Conservation (phyloP, 2,888 invertebrate genomes). For the Andricus curvator region DNA sequence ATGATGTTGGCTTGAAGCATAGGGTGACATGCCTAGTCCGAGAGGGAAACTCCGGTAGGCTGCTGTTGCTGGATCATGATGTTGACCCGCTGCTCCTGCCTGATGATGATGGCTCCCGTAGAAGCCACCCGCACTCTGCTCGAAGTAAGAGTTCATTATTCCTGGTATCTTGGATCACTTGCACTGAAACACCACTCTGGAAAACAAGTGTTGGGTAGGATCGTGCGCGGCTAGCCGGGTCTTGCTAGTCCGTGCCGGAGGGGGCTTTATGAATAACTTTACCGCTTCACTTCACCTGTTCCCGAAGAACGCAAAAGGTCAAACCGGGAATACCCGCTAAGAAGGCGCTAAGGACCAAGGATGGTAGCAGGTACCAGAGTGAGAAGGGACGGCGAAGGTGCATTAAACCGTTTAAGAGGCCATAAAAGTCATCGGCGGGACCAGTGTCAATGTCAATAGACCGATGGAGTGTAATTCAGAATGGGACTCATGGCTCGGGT, state of each 20-base stretch:
- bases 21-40: conserved; percentile 91
- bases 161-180: conserved; percentile 72
- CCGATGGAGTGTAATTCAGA: conserved; percentile 65
- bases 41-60: conserved; percentile 92
- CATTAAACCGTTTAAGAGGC: conserved; percentile 63
- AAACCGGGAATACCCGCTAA: conserved; percentile 45
- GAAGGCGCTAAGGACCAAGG: conserved; percentile 42
- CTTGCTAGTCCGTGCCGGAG: conserved; percentile 52
- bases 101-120: conserved; percentile 95
- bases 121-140: conserved; percentile 91
- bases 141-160: conserved; percentile 97
- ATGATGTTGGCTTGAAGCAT: conserved; percentile 84
- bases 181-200: conserved; percentile 70
- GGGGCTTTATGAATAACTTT: conserved; percentile 33
- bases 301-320: conserved; percentile 24
- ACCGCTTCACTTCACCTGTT: conserved; percentile 28
- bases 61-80: conserved; percentile 87
- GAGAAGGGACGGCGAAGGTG: conserved; percentile 48
- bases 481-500: conserved; percentile 70
- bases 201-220: conserved; percentile 42
- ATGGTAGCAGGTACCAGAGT: conserved; percentile 47
- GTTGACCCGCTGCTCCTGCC: conserved; percentile 82
- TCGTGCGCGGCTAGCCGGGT: conserved; percentile 51
- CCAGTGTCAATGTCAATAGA: conserved; percentile 71
- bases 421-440: conserved; percentile 72